Evolutionary conservation across 2,113 vertebrate species (phyloP), one percentile per base, ranked within the genome.

Genomic region (Platysteira castanea): DNA sequence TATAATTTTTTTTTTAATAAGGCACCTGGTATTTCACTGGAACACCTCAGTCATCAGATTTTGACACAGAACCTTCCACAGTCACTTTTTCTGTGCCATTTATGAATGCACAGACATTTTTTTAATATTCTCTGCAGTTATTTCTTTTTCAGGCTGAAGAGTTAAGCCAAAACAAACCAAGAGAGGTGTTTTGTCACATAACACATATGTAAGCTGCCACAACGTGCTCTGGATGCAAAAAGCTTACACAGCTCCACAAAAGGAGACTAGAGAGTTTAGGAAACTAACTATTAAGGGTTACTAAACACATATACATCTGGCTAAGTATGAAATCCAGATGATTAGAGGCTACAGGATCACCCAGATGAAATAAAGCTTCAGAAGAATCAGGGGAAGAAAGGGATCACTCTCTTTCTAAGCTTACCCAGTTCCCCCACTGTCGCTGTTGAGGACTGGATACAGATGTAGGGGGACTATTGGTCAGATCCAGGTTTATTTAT

Each of bases 131-230:
- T 87, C 70, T 47, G 17, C n/a, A 63, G 73, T 64, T 84, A 41
- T 33, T 94, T 88, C 57, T 83, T 85, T 82, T 79, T 64, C 74
- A 85, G 53, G 49, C 60, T 60, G 35, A 94, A 82, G 44, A 82
- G 15, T 47, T 56, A 79, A 89, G 84, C 74, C 84, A 87, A 87
- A 87, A 75, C 61, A 93, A 95, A 93, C 67, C 81, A 61, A 47
- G 71, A 61, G 61, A 91, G 81, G 65, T 41, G 41, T 46, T 60
- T 87, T 84, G 87, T 94, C 82, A 85, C 61, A 41, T 78, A 89
- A 87, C 92, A 83, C 65, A 24, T 74, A 28, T n/a, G 49, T 63
- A 56, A 91, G 70, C 67, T 90, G 87, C 70, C 67, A 82, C 69
- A 63, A 39, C 0, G 0, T 39, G 70, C 65, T 79, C 65, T 60